Conservation (phyloP, 2,797 vertebrate genomes). For the Enteromius afrohamiltoni region DNA sequence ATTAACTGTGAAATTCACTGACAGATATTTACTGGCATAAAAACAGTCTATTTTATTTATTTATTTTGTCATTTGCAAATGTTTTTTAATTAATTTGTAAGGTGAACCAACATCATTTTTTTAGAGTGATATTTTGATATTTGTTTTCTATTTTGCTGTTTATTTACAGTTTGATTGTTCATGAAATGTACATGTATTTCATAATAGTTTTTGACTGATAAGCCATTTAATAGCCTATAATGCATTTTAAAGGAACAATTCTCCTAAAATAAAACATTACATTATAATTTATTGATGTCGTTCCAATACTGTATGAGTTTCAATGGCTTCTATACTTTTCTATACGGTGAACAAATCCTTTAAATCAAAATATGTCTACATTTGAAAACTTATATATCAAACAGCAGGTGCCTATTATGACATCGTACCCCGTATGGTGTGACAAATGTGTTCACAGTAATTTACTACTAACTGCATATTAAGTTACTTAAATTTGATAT, state of each 20-base stretch:
- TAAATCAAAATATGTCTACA: background rate
- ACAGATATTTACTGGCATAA: background rate
- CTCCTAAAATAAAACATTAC: background rate
- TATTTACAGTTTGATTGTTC: background rate
- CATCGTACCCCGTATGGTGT: background rate
- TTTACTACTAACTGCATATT: background rate
- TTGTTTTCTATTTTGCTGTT: background rate
- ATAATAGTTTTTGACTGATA: no score
- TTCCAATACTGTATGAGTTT: background rate
- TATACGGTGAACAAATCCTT: background rate
- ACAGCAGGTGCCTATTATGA: background rate
- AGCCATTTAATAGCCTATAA: background rate
- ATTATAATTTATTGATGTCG: background rate
- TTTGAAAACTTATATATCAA: background rate
- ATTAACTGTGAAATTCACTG: background rate
- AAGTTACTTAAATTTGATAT: background rate
- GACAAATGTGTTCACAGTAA: background rate
- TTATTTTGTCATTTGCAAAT: background rate
- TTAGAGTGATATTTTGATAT: background rate
- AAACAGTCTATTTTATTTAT: background rate
- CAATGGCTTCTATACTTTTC: background rate
- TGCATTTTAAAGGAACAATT: background rate
- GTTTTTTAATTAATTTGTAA: background rate
- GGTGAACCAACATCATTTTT: background rate
- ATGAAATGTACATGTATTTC: background rate